Percentiles rank a stretch among this genome's conserved stretches.
These are phyloP conservation scores for Leptogaster cylindrica DNA, from an alignment of 2,888 invertebrate genomes.

Conservation along the genomic window DNA sequence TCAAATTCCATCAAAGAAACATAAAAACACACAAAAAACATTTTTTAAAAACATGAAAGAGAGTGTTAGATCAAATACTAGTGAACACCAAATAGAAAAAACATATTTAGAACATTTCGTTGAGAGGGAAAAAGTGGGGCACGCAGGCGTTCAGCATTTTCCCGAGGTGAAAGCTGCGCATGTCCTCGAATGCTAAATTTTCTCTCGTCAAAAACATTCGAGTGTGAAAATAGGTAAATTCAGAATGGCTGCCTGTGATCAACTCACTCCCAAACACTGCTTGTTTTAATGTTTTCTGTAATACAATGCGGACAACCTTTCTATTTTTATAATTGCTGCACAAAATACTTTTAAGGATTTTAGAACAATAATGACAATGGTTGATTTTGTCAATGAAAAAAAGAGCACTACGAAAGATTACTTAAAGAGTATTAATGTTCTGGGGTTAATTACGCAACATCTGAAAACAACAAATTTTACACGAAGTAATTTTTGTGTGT, in stretches of 20 bases:
- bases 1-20: slow-evolving; percentile 13
- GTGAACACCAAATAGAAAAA: slow-evolving; percentile 9
- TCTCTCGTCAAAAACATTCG: not conserved
- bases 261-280: not conserved
- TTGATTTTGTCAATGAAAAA: not conserved
- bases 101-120: slow-evolving; percentile 7
- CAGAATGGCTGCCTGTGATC: slow-evolving; percentile 20
- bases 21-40: slow-evolving; percentile 20
- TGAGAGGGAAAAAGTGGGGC: slow-evolving; percentile 13
- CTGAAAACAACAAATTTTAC: slow-evolving; percentile 11
- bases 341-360: not conserved
- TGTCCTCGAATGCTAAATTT: not conserved
- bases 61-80: not conserved
- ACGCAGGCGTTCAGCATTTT: slow-evolving; percentile 9
- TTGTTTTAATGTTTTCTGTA: slow-evolving; percentile 23
- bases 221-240: slow-evolving; percentile 21
- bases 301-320: not conserved
- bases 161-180: not conserved
- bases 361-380: not conserved
- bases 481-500: not conserved
- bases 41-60: not conserved
- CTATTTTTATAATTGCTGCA: not conserved
- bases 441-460: slow-evolving; percentile 33
- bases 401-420: not conserved
- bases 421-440: too few species aligned